Percentiles rank a stretch among this genome's conserved stretches.
These are phyloP conservation scores for Ctenopoma kingsleyae DNA, from an alignment of 2,797 vertebrate genomes.

Conservation along the genomic window DNA sequence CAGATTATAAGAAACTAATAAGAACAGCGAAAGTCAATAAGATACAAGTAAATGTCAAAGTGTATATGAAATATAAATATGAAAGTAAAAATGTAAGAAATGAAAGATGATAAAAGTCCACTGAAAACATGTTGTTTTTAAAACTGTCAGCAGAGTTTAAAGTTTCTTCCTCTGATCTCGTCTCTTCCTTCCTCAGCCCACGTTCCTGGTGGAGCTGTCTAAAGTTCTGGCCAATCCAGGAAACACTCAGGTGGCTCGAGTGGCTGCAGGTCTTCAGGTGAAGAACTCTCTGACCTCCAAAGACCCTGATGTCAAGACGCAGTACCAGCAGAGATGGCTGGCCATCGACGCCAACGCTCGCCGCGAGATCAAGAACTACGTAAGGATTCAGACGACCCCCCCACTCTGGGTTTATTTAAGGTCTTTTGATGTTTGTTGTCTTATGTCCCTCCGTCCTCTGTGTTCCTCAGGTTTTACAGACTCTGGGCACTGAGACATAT, in stretches of 20 bases:
- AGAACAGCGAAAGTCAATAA: too few species aligned
- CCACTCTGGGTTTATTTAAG: fast-evolving
- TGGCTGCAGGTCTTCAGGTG: conserved; percentile 96
- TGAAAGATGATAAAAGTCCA: too few species aligned
- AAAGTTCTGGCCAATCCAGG: conserved; percentile 97
- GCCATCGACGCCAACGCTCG: conserved; percentile 94
- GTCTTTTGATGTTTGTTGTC: too few species aligned
- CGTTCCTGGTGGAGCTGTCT: conserved; percentile 97
- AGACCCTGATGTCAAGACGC: conserved; percentile 95
- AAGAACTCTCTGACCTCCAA: conserved; percentile 98
- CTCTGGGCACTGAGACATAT: conserved; percentile 96
- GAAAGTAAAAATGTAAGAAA: too few species aligned
- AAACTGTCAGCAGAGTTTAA: too few species aligned
- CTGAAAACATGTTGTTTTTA: too few species aligned
- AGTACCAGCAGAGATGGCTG: conserved; percentile 97
- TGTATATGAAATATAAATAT: too few species aligned
- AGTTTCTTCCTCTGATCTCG: not conserved
- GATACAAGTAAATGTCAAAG: too few species aligned
- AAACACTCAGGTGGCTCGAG: conserved; percentile 97
- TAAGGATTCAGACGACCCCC: conserved; percentile 71
- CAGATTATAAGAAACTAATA: too few species aligned
- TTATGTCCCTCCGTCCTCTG: too few species aligned
- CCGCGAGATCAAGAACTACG: conserved; percentile 95
- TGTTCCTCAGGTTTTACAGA: conserved; percentile 90
- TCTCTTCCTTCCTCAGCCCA: conserved; percentile 82